Percentiles rank a stretch among this genome's conserved stretches.
phyloP scores from a whole-genome alignment of 2,113 vertebrate species.

The Grantiella picta region DNA sequence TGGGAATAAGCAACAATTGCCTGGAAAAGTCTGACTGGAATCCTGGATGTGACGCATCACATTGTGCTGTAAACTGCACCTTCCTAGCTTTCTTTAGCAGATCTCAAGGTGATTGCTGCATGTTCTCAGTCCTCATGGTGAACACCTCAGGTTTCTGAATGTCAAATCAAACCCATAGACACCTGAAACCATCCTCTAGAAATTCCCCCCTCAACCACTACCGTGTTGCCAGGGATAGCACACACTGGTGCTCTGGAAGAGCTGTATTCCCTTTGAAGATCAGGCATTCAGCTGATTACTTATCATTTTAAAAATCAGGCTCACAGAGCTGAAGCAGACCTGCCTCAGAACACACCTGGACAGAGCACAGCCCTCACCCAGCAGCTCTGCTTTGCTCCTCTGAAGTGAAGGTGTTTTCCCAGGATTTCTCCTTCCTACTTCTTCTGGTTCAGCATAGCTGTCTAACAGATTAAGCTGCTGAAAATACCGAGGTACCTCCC shows the following conservation, averaged over 20 bases:
- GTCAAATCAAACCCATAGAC: background rate
- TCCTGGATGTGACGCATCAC: background rate
- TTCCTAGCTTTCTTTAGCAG: background rate
- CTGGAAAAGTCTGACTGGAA: background rate
- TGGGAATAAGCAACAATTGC: background rate
- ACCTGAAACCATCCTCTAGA: background rate
- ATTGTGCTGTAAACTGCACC: background rate
- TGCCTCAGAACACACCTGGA: background rate
- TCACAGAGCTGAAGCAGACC: background rate
- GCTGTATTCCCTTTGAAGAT: background rate
- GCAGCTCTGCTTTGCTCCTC: background rate
- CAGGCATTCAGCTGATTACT: background rate
- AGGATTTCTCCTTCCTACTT: background rate
- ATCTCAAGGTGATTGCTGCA: background rate
- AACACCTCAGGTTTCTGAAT: background rate
- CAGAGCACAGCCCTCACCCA: background rate
- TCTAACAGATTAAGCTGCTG: background rate
- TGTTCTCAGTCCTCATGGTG: background rate
- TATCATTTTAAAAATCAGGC: background rate
- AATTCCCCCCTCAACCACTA: background rate
- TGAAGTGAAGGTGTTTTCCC: background rate
- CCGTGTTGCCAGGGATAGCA: background rate
- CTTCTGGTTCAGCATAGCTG: background rate
- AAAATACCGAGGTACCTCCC: background rate
- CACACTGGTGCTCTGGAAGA: background rate